phyloP scores from a whole-genome alignment of 2,113 vertebrate genomes.

The Hemibates koningsi region DNA sequence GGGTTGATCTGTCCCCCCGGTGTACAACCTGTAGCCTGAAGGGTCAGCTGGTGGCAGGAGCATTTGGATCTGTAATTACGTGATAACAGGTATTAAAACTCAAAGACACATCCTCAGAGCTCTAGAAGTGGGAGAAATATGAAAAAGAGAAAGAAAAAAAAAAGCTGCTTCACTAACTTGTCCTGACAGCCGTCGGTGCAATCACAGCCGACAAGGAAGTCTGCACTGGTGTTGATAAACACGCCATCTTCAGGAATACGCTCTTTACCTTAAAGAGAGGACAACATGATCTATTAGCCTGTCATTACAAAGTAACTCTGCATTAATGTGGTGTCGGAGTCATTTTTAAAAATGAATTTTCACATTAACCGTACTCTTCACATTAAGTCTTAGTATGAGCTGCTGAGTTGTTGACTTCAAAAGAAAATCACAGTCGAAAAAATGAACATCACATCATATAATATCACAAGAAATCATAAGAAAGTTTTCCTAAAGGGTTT shows the following conservation, averaged over 20 bases:
- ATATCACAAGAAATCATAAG: neutral
- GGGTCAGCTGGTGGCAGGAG: constrained; percentile 91
- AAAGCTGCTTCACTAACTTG: constrained; percentile 76
- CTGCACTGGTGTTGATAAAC: constrained; percentile 87
- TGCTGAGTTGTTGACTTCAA: neutral
- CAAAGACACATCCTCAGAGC: neutral
- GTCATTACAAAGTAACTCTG: neutral
- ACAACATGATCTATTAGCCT: neutral
- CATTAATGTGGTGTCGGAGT: neutral
- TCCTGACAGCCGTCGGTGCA: constrained; percentile 92
- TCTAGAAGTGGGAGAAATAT: neutral
- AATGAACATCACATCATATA: neutral
- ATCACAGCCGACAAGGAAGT: constrained; percentile 94
- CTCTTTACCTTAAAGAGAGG: constrained; percentile 71
- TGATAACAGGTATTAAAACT: neutral
- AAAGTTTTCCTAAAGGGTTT: neutral
- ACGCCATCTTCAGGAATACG: constrained; percentile 91
- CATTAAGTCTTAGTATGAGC: neutral
- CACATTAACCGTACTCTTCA: neutral
- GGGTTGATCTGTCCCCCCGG: constrained; percentile 85
- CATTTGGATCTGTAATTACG: constrained; percentile 81
- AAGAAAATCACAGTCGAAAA: neutral
- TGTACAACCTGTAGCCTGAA: constrained; percentile 91
- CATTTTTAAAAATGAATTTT: neutral
- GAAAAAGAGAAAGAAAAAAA: neutral